A percentile compares a stretch with the other conserved stretches of the same genome.
Evolutionary conservation across 2,113 vertebrate genomes (phyloP).

Genomic region (Willisornis vidua): DNA sequence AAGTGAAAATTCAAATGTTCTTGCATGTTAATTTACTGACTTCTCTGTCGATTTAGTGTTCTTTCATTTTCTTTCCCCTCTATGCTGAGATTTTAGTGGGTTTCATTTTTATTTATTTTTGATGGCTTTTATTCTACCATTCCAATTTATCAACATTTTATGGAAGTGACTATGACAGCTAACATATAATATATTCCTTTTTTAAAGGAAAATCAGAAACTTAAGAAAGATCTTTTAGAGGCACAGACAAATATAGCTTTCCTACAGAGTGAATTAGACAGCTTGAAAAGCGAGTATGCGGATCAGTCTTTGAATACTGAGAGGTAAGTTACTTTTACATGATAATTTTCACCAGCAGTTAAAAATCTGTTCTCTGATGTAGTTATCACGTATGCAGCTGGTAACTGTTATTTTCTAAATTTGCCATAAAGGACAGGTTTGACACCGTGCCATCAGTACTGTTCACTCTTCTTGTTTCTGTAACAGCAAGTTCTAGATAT

Average conservation of each 20-base stretch:
- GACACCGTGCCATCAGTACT: not conserved
- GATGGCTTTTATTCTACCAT: not conserved
- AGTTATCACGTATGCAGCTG: not conserved
- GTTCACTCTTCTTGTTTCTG: not conserved
- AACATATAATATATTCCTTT: not conserved
- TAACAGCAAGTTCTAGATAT: not conserved
- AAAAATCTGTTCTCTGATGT: not conserved
- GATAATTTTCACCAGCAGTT: not conserved
- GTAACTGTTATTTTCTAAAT: not conserved
- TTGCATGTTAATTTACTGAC: not conserved
- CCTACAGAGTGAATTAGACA: conserved; percentile 92
- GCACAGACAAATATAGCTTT: conserved; percentile 92
- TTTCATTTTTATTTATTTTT: not conserved
- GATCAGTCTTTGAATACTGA: conserved; percentile 91
- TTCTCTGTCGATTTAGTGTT: not conserved
- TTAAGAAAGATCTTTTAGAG: conserved; percentile 93
- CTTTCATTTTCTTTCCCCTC: not conserved
- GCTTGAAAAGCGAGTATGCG: conserved; percentile 90
- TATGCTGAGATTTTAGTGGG: not conserved
- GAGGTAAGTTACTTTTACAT: conserved; percentile 73
- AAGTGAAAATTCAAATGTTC: not conserved
- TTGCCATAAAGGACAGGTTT: not conserved
- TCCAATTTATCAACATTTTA: not conserved
- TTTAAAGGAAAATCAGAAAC: conserved; percentile 90
- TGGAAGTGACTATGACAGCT: not conserved